Percentiles rank a stretch among this genome's conserved stretches.
Conservation (phyloP, 1,140 invertebrate genomes). For the Cherax quadricarinatus region DNA sequence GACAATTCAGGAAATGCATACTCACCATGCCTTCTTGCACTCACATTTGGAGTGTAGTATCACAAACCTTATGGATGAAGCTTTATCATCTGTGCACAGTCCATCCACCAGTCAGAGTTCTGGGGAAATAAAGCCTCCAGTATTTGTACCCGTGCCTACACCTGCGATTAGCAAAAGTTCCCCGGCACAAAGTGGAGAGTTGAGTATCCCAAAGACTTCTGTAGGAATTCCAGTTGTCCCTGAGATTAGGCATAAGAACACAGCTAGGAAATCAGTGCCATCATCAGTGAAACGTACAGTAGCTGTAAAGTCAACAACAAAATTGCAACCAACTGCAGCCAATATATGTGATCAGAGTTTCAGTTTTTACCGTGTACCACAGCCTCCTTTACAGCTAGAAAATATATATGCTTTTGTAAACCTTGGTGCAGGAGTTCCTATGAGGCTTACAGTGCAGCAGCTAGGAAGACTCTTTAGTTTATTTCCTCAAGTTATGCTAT, state of each 20-base stretch:
- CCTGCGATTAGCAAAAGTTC: background rate
- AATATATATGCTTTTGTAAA: conserved; percentile 65
- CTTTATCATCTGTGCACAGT: conserved; percentile 62
- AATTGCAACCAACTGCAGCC: background rate
- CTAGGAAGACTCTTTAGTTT: conserved; percentile 45
- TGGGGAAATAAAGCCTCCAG: conserved; percentile 25
- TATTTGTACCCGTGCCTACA: background rate
- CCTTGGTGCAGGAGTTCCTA: conserved; percentile 46
- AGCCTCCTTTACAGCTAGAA: conserved; percentile 43
- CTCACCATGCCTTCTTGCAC: conserved; percentile 65
- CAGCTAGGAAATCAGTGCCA: conserved; percentile 57
- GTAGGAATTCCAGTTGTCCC: background rate
- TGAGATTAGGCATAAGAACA: conserved; percentile 46
- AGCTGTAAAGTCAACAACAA: conserved; percentile 60
- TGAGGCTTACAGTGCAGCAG: conserved; percentile 54
- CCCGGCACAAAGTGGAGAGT: background rate
- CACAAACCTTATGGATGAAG: conserved; percentile 64
- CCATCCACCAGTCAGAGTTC: conserved; percentile 46
- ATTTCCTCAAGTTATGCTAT: conserved; percentile 39
- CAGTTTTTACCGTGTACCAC: conserved; percentile 21
- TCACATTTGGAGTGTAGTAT: conserved; percentile 58
- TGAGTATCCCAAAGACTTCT: background rate
- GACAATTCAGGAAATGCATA: conserved; percentile 63
- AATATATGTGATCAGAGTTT: background rate
- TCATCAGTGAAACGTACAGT: conserved; percentile 17